A percentile compares a stretch with the other conserved stretches of the same genome.
These are phyloP conservation scores for Lithobates pipiens DNA, from an alignment of 2,797 vertebrate genomes.

Conservation along the genomic window DNA sequence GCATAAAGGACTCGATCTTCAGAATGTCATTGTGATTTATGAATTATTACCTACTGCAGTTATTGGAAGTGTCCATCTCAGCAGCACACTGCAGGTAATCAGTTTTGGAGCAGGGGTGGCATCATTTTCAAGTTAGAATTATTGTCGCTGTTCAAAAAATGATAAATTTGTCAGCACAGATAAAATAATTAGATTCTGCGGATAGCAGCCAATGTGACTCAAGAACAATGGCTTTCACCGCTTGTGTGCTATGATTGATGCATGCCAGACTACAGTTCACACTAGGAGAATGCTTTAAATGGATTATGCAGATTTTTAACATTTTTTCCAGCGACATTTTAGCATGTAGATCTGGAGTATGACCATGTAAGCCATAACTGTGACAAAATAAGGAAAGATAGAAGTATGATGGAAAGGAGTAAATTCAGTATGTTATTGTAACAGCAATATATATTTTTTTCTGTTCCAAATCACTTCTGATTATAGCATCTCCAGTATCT, in stretches of 20 bases:
- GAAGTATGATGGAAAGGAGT: not conserved
- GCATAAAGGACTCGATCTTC: constrained; percentile 25
- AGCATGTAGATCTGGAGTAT: not conserved
- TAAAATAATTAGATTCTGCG: constrained; percentile 23
- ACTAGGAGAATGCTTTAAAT: constrained; percentile 7
- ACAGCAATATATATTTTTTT: not conserved
- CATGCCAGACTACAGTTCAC: not conserved
- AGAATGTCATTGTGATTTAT: constrained; percentile 44
- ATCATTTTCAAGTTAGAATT: constrained; percentile 13
- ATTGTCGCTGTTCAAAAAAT: constrained; percentile 19
- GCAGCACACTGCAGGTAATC: constrained; percentile 18
- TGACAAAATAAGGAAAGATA: not conserved
- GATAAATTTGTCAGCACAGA: constrained; percentile 32
- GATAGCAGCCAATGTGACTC: not conserved
- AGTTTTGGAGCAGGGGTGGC: not conserved
- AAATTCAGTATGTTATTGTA: not conserved
- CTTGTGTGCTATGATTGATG: constrained; percentile 20
- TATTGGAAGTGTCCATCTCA: constrained; percentile 39
- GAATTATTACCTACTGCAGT: constrained; percentile 10
- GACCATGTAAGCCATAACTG: not conserved
- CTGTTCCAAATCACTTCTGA: too few species aligned
- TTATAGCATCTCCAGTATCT: too few species aligned
- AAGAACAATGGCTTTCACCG: not conserved
- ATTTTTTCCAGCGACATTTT: not conserved
- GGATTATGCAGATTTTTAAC: constrained; percentile 14